These are phyloP conservation scores for Drosophila niveifrons DNA, from an alignment of 2,888 invertebrate genomes.

Conservation along the genomic window DNA sequence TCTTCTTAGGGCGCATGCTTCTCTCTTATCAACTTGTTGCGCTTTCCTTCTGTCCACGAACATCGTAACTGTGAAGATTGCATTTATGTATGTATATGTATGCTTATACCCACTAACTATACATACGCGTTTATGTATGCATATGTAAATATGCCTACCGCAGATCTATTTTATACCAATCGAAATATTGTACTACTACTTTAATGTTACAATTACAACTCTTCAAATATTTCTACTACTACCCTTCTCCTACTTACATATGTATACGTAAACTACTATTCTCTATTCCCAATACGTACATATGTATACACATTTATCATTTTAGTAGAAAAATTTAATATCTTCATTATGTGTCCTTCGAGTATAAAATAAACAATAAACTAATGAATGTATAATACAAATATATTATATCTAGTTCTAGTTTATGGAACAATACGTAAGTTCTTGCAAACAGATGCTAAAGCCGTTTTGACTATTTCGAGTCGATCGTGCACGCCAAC, in stretches of 20 bases:
- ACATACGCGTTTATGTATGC: neutral
- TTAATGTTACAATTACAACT: neutral
- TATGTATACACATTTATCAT: too few species aligned
- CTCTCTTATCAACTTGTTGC: slow-evolving; percentile 64
- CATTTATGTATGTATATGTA: neutral
- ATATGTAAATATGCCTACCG: too few species aligned
- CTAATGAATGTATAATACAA: neutral
- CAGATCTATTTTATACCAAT: neutral
- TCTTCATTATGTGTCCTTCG: neutral
- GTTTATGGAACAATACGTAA: slow-evolving; percentile 49
- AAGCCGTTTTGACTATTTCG: slow-evolving; percentile 25
- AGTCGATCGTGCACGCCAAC: slow-evolving; percentile 15
- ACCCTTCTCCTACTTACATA: neutral
- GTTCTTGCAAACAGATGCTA: slow-evolving; percentile 27
- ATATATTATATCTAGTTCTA: slow-evolving; percentile 6
- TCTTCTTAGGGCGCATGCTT: slow-evolving; percentile 42
- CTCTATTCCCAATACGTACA: too few species aligned
- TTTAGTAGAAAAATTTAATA: too few species aligned
- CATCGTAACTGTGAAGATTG: slow-evolving; percentile 1
- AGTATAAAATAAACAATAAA: neutral
- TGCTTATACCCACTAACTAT: neutral
- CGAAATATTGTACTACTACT: neutral
- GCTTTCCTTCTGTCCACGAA: slow-evolving; percentile 11
- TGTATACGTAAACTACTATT: too few species aligned
- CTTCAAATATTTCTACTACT: neutral